Conservation (phyloP, 1,140 invertebrate genomes). For the Drosophila santomea region DNA sequence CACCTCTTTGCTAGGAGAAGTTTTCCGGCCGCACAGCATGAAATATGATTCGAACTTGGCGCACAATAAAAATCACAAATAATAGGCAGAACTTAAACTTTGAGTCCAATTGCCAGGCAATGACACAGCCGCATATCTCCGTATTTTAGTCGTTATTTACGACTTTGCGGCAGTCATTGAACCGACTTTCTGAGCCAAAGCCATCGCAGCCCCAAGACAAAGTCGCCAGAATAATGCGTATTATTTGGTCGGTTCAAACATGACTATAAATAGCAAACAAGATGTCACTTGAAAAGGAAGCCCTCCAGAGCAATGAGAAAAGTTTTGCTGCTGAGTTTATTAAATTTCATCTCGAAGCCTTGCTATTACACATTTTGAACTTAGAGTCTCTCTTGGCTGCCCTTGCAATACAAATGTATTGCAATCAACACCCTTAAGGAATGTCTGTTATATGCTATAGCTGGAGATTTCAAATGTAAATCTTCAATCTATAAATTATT, state of each 20-base stretch:
- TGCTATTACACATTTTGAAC: constrained; percentile 33
- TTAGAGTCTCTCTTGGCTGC: neutral
- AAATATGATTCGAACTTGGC: constrained; percentile 30
- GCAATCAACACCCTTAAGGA: neutral
- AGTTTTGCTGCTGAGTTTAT: constrained; percentile 37
- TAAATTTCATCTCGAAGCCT: constrained; percentile 41
- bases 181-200: constrained; percentile 32
- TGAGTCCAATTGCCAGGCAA: constrained; percentile 25
- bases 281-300: constrained; percentile 33
- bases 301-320: constrained; percentile 8
- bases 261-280: constrained; percentile 61
- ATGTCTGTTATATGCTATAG: no score
- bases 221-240: constrained; percentile 40
- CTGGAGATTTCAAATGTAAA: no score
- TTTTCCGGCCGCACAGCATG: constrained; percentile 20
- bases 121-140: constrained; percentile 25
- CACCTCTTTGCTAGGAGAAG: constrained; percentile 39
- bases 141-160: constrained; percentile 57
- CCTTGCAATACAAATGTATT: neutral
- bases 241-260: constrained; percentile 29
- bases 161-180: constrained; percentile 74
- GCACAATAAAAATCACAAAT: constrained; percentile 44
- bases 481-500: no score
- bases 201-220: constrained; percentile 23
- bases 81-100: constrained; percentile 21